phyloP scores from a whole-genome alignment of 2,888 invertebrate species.

The Ormyrus labotus region DNA sequence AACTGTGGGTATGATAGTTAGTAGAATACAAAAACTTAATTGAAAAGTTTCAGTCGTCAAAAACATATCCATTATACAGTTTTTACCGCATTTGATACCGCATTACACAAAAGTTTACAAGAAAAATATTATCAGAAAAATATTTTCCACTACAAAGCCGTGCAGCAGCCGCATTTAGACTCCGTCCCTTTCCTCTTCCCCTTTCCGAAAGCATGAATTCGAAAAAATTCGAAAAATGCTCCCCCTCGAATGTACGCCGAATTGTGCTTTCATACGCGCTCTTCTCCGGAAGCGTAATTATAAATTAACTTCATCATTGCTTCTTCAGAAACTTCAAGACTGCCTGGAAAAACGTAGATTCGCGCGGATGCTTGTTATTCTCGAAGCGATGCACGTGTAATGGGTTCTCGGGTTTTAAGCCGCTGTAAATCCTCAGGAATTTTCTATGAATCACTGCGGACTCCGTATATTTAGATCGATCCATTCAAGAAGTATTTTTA shows the following conservation, averaged over 20 bases:
- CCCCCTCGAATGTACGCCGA: background rate
- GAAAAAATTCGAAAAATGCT: no score
- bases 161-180: no score
- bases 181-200: no score
- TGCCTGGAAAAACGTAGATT: constrained; percentile 12
- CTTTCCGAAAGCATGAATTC: no score
- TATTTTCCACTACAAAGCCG: no score
- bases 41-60: no score
- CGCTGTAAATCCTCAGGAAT: constrained; percentile 35
- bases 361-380: constrained; percentile 20
- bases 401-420: constrained; percentile 9
- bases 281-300: constrained; percentile 14
- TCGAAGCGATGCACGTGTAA: constrained; percentile 28
- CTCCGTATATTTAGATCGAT: constrained; percentile 42
- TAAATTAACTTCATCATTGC: constrained; percentile 19
- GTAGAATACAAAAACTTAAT: no score
- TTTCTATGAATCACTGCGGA: constrained; percentile 41
- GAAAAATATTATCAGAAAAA: no score
- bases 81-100: constrained; percentile 1
- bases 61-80: no score
- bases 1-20: no score
- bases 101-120: no score
- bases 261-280: constrained; percentile 1
- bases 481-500: constrained; percentile 47
- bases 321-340: background rate